Conservation (phyloP, 2,888 invertebrate species). For the Morpho achilles region DNA sequence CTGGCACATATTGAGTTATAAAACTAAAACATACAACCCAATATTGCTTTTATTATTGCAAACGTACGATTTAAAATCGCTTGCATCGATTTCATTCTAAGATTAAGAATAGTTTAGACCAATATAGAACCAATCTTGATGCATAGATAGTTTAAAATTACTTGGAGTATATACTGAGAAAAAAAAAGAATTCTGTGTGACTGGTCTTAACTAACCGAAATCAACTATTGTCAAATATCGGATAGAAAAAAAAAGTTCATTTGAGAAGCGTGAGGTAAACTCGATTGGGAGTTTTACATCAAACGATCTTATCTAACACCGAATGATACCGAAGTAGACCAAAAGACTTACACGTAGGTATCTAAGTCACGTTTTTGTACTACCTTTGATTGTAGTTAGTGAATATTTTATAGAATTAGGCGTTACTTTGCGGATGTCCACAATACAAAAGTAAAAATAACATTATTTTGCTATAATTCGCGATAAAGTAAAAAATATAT, state of each 20-base stretch:
- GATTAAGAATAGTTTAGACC: constrained; percentile 6
- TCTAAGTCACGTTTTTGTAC: constrained; percentile 9
- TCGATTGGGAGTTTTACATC: constrained; percentile 16
- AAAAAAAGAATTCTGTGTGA: constrained; percentile 37
- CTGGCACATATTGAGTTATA: constrained; percentile 30
- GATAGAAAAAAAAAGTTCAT: constrained; percentile 27
- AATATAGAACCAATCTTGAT: constrained; percentile 8
- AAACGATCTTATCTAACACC: constrained; percentile 11
- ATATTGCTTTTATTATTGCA: background rate
- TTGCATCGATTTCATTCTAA: background rate
- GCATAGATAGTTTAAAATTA: constrained; percentile 8
- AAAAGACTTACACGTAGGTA: constrained; percentile 1
- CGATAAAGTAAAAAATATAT: too few relatives aligned
- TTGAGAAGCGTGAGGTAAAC: constrained; percentile 18
- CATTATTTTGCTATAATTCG: too few relatives aligned
- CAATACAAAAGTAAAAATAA: too few relatives aligned
- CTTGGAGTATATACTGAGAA: constrained; percentile 4
- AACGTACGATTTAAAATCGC: constrained; percentile 7
- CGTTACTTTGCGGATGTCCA: too few relatives aligned
- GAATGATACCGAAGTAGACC: constrained; percentile 2
- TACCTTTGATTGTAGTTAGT: background rate
- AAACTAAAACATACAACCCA: constrained; percentile 4
- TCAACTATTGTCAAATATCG: constrained; percentile 42
- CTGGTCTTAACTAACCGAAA: constrained; percentile 47
- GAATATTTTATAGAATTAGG: too few relatives aligned